Evolutionary conservation across 2,113 vertebrate genomes (phyloP).

Genomic region (Vicugna pacos): DNA sequence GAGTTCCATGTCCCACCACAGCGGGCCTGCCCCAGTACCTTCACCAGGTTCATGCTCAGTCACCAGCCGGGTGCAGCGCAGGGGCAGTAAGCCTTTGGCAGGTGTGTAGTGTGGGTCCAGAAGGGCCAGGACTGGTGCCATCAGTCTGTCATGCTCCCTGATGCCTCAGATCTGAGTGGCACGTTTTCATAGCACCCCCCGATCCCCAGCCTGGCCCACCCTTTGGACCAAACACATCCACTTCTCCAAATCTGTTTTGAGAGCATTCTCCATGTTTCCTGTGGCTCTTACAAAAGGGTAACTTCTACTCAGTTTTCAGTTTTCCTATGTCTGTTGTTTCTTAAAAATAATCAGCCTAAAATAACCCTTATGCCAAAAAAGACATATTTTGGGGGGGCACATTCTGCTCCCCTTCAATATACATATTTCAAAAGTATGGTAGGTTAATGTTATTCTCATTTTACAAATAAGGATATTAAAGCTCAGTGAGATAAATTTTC

Average conservation of each 20-base stretch:
- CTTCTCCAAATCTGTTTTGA: background rate
- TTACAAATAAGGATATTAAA: constrained; percentile 16
- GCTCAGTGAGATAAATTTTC: background rate
- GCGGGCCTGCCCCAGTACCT: background rate
- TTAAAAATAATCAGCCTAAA: background rate
- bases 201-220: background rate
- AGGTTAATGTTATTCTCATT: background rate
- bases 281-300: background rate
- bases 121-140: background rate
- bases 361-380: background rate
- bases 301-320: background rate
- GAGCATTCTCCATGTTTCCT: background rate
- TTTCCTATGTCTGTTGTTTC: background rate
- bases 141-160: background rate
- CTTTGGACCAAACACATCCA: background rate
- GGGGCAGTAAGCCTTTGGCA: background rate
- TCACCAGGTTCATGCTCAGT: background rate
- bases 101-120: background rate
- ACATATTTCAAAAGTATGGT: background rate
- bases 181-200: background rate
- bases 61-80: background rate
- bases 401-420: background rate
- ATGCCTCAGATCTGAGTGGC: background rate
- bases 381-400: background rate
- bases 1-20: background rate